Evolutionary conservation across 2,113 vertebrate genomes (phyloP).

Genomic region (Urocitellus parryii): DNA sequence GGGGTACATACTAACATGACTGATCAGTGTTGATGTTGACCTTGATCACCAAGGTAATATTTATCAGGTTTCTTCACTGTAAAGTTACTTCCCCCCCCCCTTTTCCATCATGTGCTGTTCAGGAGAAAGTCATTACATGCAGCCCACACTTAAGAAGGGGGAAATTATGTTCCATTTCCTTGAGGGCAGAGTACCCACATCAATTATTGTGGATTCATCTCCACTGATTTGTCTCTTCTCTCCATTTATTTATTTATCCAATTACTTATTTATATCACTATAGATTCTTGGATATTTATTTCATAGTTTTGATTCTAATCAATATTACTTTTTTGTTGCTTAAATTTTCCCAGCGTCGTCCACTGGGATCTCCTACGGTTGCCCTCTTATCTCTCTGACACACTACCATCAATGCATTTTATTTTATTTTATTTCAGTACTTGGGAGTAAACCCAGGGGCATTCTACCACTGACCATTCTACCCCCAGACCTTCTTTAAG

Average conservation of each 20-base stretch:
- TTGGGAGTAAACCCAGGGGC: background rate
- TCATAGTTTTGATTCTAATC: constrained; percentile 55
- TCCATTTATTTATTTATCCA: constrained; percentile 21
- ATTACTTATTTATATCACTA: constrained; percentile 33
- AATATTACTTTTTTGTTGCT: constrained; percentile 39
- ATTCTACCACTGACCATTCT: background rate
- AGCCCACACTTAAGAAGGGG: background rate
- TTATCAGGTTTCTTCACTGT: background rate
- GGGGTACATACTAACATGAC: background rate
- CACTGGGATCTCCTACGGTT: constrained; percentile 10
- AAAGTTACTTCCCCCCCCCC: background rate
- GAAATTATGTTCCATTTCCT: background rate
- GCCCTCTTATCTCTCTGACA: background rate
- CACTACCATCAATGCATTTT: background rate
- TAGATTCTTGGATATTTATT: constrained; percentile 26
- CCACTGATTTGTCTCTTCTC: background rate
- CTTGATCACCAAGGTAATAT: background rate
- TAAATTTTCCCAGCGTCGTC: constrained; percentile 12
- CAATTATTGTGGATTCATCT: constrained; percentile 42
- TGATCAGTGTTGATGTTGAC: background rate
- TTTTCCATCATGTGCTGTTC: background rate
- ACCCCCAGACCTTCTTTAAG: background rate
- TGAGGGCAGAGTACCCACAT: background rate
- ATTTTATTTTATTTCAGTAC: background rate
- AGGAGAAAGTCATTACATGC: background rate